Base-by-base conservation (phyloP, 1,140 invertebrate species). In the Cherax quadricarinatus region DNA sequence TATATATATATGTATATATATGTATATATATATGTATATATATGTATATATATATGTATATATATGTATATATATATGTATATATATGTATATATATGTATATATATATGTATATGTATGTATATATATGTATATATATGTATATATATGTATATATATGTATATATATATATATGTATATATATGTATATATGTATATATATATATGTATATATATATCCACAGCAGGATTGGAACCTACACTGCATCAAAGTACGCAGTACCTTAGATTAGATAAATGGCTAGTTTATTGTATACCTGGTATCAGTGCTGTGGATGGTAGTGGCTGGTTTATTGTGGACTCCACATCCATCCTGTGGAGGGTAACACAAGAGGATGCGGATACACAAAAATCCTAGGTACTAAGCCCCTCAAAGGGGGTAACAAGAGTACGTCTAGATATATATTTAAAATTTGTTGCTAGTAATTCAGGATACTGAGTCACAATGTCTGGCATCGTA, bases 1-100 rank as follows among this genome's bases (percentile, higher is more conserved):
- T 80, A 41, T 80, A 80, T 80, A 80, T 80, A 80, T 80, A 80
- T 80, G 30, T 80, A 80, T 80, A 80, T 80, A 80, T 80, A 80
- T 80, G 24, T 80, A 41, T 80, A 80, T 80, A 80, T 80, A 80
- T 80, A 80, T 80, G 24, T 80, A 41, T 80, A 80, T 80, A 41
- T 80, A 80, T 80, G 24, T 80, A 80, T 80, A 80, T 41, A 80
- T 80, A 80, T 80, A 41, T 80, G 24, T 80, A 80, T 80, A 80
- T 80, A 80, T 41, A 80, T 41, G 24, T 80, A 41, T 80, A 80
- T 80, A 80, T 80, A 80, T 80, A 80, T 80, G 30, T 80, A 80
- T 80, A 80, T 80, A 80, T 80, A 80, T 80, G 24, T 80, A 80
- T 80, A 80, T 80, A 80, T 80, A 80, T 80, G 24, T 80, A 80